Conservation (phyloP, 2,797 vertebrate genomes). For the Cossypha polioptera region DNA sequence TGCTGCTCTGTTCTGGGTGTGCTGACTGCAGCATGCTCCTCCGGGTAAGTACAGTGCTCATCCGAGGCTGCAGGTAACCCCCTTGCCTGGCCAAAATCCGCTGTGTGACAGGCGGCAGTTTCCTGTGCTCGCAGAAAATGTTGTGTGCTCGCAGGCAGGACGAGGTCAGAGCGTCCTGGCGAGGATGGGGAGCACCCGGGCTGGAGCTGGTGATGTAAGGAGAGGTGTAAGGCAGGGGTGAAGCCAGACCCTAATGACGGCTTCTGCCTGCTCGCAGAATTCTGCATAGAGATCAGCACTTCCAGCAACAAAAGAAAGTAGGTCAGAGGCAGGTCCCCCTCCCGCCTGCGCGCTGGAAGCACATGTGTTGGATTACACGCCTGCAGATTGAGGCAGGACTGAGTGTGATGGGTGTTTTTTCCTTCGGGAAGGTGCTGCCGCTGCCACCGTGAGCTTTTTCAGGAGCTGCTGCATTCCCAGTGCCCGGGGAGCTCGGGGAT, state of each 20-base stretch:
- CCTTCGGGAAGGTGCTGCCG: neutral
- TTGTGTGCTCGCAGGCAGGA: neutral
- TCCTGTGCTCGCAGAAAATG: neutral
- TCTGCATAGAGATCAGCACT: conserved; percentile 75
- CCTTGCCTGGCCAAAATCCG: neutral
- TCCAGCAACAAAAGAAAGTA: conserved; percentile 80
- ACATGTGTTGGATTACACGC: conserved; percentile 52
- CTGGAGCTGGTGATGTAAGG: neutral
- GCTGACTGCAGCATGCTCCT: conserved; percentile 17
- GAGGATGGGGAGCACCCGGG: neutral
- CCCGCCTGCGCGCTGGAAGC: conserved; percentile 33
- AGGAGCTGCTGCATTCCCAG: neutral
- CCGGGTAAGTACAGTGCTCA: neutral
- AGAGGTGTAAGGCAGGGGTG: neutral
- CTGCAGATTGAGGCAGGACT: conserved; percentile 13
- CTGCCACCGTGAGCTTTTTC: neutral
- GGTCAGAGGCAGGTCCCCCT: conserved; percentile 70
- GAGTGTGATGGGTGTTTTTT: neutral
- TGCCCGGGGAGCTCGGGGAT: neutral
- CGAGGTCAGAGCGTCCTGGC: neutral
- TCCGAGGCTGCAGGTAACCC: neutral
- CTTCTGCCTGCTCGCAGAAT: conserved; percentile 50
- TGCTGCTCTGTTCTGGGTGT: neutral
- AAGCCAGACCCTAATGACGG: neutral
- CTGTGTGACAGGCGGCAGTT: neutral